Evolutionary conservation across 2,797 vertebrate genomes (phyloP).

Genomic region (Sebastes miniatus): DNA sequence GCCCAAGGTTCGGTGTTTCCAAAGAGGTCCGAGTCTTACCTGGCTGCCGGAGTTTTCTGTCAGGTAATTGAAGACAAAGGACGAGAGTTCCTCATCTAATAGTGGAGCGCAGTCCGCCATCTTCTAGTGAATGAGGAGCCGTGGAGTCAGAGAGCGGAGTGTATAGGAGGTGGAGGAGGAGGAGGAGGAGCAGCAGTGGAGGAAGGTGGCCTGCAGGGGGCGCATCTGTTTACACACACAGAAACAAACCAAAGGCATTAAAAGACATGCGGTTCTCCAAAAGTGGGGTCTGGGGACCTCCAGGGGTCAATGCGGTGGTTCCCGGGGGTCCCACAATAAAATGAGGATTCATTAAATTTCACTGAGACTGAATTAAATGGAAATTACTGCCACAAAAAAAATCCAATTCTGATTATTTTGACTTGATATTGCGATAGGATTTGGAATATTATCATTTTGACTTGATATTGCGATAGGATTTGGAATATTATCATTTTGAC

Average conservation of each 20-base stretch:
- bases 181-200: slow-evolving; percentile 66
- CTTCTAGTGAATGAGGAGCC: slow-evolving; percentile 91
- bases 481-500: neutral
- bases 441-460: neutral
- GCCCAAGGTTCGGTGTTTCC: slow-evolving; percentile 31
- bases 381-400: neutral
- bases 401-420: neutral
- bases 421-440: neutral
- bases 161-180: slow-evolving; percentile 76
- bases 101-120: slow-evolving; percentile 98
- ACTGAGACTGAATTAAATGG: neutral
- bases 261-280: slow-evolving; percentile 16
- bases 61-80: slow-evolving; percentile 97
- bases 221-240: slow-evolving; percentile 63
- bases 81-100: slow-evolving; percentile 97
- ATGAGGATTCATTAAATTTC: neutral
- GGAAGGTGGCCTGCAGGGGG: slow-evolving; percentile 57
- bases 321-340: neutral
- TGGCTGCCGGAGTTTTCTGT: slow-evolving; percentile 90
- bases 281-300: slow-evolving; percentile 13
- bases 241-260: neutral
- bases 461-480: neutral
- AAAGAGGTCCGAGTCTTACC: slow-evolving; percentile 78
- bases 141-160: slow-evolving; percentile 78
- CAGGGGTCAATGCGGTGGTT: slow-evolving; percentile 12